phyloP scores from a whole-genome alignment of 53 echinoderm and acorn worm species.

The Pentamera pediparva region DNA sequence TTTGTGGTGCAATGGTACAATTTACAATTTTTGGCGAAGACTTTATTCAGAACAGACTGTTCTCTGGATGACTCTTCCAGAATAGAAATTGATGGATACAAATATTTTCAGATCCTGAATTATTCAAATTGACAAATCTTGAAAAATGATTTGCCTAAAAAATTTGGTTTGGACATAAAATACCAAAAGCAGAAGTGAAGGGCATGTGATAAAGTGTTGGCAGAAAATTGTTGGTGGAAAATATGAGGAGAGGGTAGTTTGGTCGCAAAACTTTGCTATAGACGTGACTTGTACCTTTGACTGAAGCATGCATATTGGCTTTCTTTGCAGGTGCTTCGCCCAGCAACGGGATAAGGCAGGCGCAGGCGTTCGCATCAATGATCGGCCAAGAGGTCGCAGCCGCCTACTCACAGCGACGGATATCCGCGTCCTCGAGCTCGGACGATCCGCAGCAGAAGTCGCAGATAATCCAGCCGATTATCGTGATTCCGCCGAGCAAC shows the following conservation, averaged over 20 bases:
- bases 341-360: conserved; percentile 81
- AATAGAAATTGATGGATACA: too few relatives aligned
- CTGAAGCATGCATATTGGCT: conserved; percentile 72
- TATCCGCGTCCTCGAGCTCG: conserved; percentile 24
- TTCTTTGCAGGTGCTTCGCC: conserved; percentile 49
- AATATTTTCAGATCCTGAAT: too few relatives aligned
- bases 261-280: not conserved
- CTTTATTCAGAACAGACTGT: too few relatives aligned
- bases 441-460: conserved; percentile 43
- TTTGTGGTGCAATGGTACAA: conserved; percentile 22
- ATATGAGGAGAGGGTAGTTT: not conserved
- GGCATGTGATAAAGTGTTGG: not conserved
- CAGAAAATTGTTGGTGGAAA: not conserved
- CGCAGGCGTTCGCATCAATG: conserved; percentile 93
- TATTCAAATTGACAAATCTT: too few relatives aligned
- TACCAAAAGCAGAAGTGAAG: not conserved
- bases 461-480: conserved; percentile 97
- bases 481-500: conserved; percentile 76
- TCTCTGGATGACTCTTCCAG: too few relatives aligned
- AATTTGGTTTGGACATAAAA: not conserved
- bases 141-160: too few relatives aligned
- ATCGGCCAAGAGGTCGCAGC: conserved; percentile 95
- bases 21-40: not conserved
- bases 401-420: conserved; percentile 70
- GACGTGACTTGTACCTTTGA: not conserved